phyloP scores from a whole-genome alignment of 2,113 vertebrate genomes.

The Rhodinocichla rosea region DNA sequence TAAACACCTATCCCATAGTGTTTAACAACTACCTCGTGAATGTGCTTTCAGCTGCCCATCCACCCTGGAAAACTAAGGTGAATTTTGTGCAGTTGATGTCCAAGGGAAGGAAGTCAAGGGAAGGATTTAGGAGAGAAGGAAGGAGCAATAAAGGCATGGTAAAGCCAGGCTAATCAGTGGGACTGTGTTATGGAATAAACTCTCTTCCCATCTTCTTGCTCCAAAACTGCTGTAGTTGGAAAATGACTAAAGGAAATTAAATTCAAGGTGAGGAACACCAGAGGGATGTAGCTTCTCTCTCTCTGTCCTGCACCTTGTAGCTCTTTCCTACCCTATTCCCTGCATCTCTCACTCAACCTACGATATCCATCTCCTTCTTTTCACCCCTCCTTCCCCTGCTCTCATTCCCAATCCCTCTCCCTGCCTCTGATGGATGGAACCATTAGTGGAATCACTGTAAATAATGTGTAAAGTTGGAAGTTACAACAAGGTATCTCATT shows the following conservation, averaged over 20 bases:
- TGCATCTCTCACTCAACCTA: not conserved
- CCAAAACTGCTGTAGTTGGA: not conserved
- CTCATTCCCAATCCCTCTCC: not conserved
- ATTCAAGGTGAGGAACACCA: not conserved
- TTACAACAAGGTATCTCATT: conserved; percentile 85
- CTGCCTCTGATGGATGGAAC: conserved; percentile 78
- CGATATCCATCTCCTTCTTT: not conserved
- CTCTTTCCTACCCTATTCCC: not conserved
- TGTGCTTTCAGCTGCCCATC: not conserved
- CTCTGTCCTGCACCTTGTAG: not conserved
- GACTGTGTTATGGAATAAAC: not conserved
- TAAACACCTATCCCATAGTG: not conserved
- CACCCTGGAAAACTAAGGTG: not conserved
- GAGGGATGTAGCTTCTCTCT: not conserved
- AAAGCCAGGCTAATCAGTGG: not conserved
- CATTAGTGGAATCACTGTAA: conserved; percentile 84
- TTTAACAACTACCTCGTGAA: not conserved
- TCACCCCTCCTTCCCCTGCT: not conserved
- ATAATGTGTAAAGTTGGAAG: conserved; percentile 79
- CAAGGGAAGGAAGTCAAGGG: not conserved
- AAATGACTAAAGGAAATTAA: not conserved
- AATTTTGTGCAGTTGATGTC: not conserved
- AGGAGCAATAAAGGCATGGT: not conserved
- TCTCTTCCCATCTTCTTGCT: not conserved
- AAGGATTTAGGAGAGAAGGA: not conserved